Base-by-base conservation (phyloP, 2,888 invertebrate genomes). In the Leuctra nigra region DNA sequence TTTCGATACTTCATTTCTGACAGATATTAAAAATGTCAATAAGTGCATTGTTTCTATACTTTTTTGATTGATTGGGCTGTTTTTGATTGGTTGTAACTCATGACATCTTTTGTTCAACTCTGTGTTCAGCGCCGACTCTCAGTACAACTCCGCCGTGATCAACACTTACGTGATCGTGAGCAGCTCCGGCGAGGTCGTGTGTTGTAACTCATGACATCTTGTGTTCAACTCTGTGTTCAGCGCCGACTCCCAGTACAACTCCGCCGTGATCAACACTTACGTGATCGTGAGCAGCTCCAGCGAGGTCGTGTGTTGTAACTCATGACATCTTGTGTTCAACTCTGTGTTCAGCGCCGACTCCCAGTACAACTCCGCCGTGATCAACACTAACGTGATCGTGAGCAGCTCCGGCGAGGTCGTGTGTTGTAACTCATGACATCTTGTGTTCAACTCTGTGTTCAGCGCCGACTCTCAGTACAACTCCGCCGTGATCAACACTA, bases 401-500 rank as follows among this genome's bases (percentile, higher is more conserved):
- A 83, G 80, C 61, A 75, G 82, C 68, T 83, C 81, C n/a, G 91
- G 90, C 0, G 84, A 88, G 67, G 89, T 90, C 52, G 84, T 87
- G 52, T 87, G 89, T 84, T 75, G n/a, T 90, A 50, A 86, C 87
- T 63, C 89, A 90, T 68, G 89, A 88, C 22, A 90, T 91, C 63
- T 90, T 88, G 73, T 83, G 85, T 35, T 87, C 86, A n/a, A n/a
- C n/a, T n/a, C n/a, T 35, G 29, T 18, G 48, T 47, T 7, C 74
- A 91, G 89, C 70, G 90, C 90, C 55, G 90, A 91, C 69, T 86
- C 88, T 1, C 87, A 88, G 70, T 91, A 89, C 72, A 82, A 84
- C 60, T 85, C 87, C 16, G 86, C 89, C 9, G 86, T 89, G 61
- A 88, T 90, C 72, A 89, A 88, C 73, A 90, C 90, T 2, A 90